These are phyloP conservation scores for Squalus acanthias DNA, from an alignment of 2,797 vertebrate species.

Conservation along the genomic window DNA sequence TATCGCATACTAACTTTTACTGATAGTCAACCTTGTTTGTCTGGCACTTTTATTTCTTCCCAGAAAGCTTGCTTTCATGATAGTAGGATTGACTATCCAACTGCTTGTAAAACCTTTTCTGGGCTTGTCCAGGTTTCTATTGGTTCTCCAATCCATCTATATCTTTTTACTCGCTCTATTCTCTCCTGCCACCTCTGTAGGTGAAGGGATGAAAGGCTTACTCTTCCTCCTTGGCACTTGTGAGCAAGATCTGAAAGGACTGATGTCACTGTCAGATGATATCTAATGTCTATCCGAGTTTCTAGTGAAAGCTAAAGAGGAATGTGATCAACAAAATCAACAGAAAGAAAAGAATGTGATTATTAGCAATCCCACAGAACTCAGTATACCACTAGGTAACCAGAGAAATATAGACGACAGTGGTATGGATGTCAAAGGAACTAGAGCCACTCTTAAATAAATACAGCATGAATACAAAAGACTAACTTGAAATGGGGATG, in stretches of 20 bases:
- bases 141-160: not conserved
- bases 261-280: not conserved
- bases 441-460: too few species aligned
- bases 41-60: not conserved
- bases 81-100: not conserved
- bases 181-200: not conserved
- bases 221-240: too few species aligned
- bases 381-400: not conserved
- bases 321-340: not conserved
- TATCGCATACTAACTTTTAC: not conserved
- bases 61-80: not conserved
- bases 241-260: too few species aligned
- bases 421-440: not conserved
- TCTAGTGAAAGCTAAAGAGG: not conserved
- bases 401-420: not conserved
- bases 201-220: not conserved
- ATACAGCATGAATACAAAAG: too few species aligned
- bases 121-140: not conserved
- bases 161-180: not conserved
- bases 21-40: not conserved
- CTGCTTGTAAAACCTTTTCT: not conserved
- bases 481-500: too few species aligned
- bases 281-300: not conserved
- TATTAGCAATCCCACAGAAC: not conserved
- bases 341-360: not conserved